phyloP scores from a whole-genome alignment of 2,888 invertebrate genomes.

The Mythimna vitellina region DNA sequence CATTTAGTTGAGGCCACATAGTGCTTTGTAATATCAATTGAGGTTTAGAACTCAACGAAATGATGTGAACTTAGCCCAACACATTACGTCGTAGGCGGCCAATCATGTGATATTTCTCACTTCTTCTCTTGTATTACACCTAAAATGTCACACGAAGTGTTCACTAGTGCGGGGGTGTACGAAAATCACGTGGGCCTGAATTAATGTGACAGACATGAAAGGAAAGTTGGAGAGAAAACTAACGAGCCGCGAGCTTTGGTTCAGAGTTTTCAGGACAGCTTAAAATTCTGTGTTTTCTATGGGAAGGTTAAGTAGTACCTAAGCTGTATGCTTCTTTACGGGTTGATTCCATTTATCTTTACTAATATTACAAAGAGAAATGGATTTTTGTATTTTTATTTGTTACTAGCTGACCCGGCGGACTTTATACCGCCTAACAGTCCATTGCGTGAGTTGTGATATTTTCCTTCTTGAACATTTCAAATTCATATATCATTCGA shows the following conservation, averaged over 20 bases:
- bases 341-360: no score
- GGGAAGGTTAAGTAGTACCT: no score
- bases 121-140: slow-evolving; percentile 15
- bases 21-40: no score
- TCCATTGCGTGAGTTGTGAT: no score
- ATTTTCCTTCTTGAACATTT: no score
- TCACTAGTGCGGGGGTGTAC: slow-evolving; percentile 5
- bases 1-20: no score
- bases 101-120: slow-evolving; percentile 36
- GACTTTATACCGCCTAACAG: no score
- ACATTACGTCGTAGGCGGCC: slow-evolving; percentile 1
- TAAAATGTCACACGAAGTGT: slow-evolving; percentile 33
- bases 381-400: no score
- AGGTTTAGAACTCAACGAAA: neutral
- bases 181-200: slow-evolving; percentile 19
- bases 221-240: slow-evolving; percentile 21
- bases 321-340: no score
- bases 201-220: slow-evolving; percentile 17
- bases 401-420: no score
- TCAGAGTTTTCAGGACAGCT: neutral
- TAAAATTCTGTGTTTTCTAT: neutral
- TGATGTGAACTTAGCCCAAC: slow-evolving; percentile 22
- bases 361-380: no score
- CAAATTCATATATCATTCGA: no score
- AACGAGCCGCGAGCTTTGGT: neutral